These are phyloP conservation scores for Apodemus speciosus DNA, from an alignment of 2,113 vertebrate genomes.

Conservation along the genomic window DNA sequence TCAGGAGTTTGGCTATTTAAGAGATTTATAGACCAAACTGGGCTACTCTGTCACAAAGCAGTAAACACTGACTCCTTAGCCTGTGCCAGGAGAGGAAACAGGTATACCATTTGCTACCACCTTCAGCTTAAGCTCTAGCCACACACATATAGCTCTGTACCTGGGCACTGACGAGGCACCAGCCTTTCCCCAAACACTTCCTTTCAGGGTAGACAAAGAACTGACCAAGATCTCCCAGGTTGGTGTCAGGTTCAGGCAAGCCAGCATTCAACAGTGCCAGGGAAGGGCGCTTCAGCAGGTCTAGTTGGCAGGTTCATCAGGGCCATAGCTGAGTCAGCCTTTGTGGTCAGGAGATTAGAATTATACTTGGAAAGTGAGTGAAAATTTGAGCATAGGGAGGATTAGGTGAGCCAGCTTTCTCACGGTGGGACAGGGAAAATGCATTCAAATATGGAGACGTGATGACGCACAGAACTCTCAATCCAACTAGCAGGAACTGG, in stretches of 20 bases:
- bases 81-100: not conserved
- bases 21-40: not conserved
- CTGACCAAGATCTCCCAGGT: not conserved
- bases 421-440: not conserved
- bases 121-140: not conserved
- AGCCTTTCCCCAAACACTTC: not conserved
- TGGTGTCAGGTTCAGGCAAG: not conserved
- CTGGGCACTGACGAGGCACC: not conserved
- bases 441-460: not conserved
- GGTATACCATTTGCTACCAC: not conserved
- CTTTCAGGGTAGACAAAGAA: not conserved
- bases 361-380: not conserved
- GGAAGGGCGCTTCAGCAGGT: not conserved
- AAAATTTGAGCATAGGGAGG: not conserved
- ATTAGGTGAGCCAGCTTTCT: conserved; percentile 23
- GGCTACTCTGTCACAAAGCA: not conserved
- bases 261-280: not conserved
- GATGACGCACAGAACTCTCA: not conserved
- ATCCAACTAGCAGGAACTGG: not conserved
- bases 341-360: not conserved
- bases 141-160: not conserved
- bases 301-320: not conserved
- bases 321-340: not conserved
- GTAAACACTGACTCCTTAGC: not conserved
- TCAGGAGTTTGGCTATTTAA: not conserved